Evolutionary conservation across 2,113 vertebrate species (phyloP).

Genomic region (Smithornis capensis): DNA sequence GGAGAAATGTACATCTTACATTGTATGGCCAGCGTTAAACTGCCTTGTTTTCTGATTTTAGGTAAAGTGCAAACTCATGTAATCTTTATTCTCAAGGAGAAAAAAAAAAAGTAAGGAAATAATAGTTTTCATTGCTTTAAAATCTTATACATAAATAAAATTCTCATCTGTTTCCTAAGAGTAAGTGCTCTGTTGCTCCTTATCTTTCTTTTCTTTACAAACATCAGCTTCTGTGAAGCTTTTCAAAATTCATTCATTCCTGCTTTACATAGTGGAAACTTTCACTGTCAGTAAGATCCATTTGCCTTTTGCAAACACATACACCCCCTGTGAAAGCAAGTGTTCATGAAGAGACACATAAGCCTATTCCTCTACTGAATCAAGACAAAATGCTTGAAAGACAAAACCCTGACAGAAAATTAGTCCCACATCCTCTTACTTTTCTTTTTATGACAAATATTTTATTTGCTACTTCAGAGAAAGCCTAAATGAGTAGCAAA

Average conservation of each 20-base stretch:
- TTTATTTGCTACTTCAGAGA: constrained; percentile 55
- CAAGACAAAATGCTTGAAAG: constrained; percentile 40
- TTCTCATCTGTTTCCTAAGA: not conserved
- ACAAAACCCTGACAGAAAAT: constrained; percentile 31
- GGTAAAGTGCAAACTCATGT: not conserved
- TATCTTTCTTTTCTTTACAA: not conserved
- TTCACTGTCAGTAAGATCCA: not conserved
- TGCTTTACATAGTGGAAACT: not conserved
- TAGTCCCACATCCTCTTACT: constrained; percentile 28
- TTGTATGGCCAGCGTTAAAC: not conserved
- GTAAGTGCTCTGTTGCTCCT: not conserved
- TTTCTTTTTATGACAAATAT: constrained; percentile 45
- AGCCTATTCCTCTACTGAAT: constrained; percentile 27
- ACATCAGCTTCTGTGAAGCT: not conserved
- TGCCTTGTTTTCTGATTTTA: not conserved
- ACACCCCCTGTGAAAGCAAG: not conserved
- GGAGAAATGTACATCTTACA: not conserved
- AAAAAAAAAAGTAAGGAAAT: not conserved
- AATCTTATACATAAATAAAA: constrained; percentile 42
- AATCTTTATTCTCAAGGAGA: not conserved
- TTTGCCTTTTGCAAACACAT: not conserved
- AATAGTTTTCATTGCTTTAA: not conserved
- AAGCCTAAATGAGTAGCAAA: constrained; percentile 48
- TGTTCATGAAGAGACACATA: not conserved
- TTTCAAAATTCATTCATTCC: not conserved